Base-by-base conservation (phyloP, 2,113 vertebrate genomes). In the Heterocephalus glaber region DNA sequence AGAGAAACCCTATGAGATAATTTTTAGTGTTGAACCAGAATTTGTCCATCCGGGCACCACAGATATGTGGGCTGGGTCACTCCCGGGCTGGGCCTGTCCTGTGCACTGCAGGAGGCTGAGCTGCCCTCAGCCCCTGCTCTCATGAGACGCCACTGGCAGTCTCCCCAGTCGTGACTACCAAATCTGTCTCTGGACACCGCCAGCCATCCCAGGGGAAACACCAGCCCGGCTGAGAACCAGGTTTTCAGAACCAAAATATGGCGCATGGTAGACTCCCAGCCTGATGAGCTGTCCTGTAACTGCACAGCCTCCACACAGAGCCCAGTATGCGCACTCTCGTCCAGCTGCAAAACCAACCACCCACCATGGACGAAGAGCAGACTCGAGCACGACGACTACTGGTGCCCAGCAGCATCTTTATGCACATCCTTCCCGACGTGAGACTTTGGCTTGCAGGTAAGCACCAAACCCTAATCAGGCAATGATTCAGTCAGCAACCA, bases 261-360 rank as follows among this genome's bases (percentile, higher is more conserved):
- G 35, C 20, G 22, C 7, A 19, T 26, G 33, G 16, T 44, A 1
- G 2, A 5, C 7, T 44, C 24, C 12, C 38, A 47, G 44, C 20
- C 22, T 58, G 1, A 66, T 1, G 10, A 44, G 47, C 82, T 41
- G 20, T 11, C 66, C 8, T 17, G 0, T 5, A 20, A 38, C 77
- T 3, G 20, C 5, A 8, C 12, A 52, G n/a, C 9, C 72, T n/a
- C 77, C 20, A 20, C 0, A 16, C 11, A 2, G 14, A 76, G 22
- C 3, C 20, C 3, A 7, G 19, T 26, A 28, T 12, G 9, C 0
- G 0, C 4, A 13, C 6, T 35, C 28, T 38, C 5, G n/a, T n/a
- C n/a, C n/a, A n/a, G n/a, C n/a, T n/a, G n/a, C n/a, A 70, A 58
- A 60, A 13, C 2, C 77, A n/a, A 9, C 77, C 35, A 44, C 2